Conservation (phyloP, 1,140 invertebrate species). For the Rhagoletis pomonella region DNA sequence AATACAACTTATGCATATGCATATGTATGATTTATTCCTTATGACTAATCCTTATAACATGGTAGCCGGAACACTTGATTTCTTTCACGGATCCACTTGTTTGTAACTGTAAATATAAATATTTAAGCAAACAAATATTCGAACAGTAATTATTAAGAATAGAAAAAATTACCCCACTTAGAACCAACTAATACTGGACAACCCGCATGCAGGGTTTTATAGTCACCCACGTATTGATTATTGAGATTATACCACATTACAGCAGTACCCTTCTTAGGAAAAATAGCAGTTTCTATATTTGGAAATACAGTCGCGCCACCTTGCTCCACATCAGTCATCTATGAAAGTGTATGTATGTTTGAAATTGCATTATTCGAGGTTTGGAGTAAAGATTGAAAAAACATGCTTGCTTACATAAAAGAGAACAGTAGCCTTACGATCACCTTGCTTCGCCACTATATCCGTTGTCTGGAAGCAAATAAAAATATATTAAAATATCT, state of each 20-base stretch:
- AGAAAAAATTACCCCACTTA: constrained; percentile 84
- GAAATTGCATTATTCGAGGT: not conserved
- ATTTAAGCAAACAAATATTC: not conserved
- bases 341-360: not conserved
- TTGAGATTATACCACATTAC: constrained; percentile 96
- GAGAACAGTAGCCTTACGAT: constrained; percentile 69
- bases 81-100: constrained; percentile 97
- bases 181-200: constrained; percentile 96
- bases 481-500: not conserved
- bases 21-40: too few species aligned
- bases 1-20: too few species aligned
- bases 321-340: constrained; percentile 96
- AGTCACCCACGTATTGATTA: constrained; percentile 91
- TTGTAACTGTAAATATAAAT: constrained; percentile 84
- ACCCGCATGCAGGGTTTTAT: constrained; percentile 92
- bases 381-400: constrained; percentile 1
- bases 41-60: constrained; percentile 27
- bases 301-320: constrained; percentile 97
- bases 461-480: constrained; percentile 36
- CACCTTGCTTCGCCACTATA: constrained; percentile 59
- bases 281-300: constrained; percentile 84
- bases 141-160: constrained; percentile 28
- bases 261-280: constrained; percentile 90
- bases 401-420: constrained; percentile 65
- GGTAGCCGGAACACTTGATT: constrained; percentile 75